Evolutionary conservation across 2,797 vertebrate species (phyloP), one percentile per base, ranked within the genome.

Genomic region (Typhlichthys subterraneus): DNA sequence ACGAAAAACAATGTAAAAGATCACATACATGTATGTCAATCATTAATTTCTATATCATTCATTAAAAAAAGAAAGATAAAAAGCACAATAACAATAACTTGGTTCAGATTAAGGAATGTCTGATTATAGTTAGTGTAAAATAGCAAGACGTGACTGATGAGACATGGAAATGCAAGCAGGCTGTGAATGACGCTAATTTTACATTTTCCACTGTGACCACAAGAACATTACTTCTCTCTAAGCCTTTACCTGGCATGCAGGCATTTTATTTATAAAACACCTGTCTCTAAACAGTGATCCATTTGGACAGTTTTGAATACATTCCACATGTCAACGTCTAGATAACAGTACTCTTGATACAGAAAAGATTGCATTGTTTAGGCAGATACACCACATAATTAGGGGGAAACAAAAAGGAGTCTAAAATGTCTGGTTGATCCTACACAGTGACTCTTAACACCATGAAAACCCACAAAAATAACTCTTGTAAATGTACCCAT

Each of bases 271-370:
- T 86, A 87, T 76, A 86, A 87, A 87, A 87, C 75, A 80, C 75
- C 72, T 19, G 59, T 72, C 74, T 76, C 77, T 9, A 57, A 80
- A 70, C 80, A 46, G 75, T 19, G 64, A 63, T 55, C 65, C 49
- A 55, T 49, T 67, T 60, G 51, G 79, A 82, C 75, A 11, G 70
- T 57, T 78, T 60, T 80, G 73, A 71, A 66, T 90, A 91, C 88
- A 91, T 90, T 91, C 89, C 87, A 91, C 88, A 90, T 72, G 90
- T 91, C 90, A 88, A 88, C 84, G 64, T 88, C 82, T 84, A 88
- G 83, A 84, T 77, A 88, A 91, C 87, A 89, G 88, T 89, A 90
- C 90, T 91, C 75, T 38, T 76, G 89, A 91, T 89, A 90, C 80
- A 88, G 79, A 86, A 85, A 75, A 85, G 87, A 85, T 91, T 89